A percentile compares a stretch with the other conserved stretches of the same genome.
Evolutionary conservation across 2,888 invertebrate genomes (phyloP).

Genomic region (Nephrocerus scutellatus): DNA sequence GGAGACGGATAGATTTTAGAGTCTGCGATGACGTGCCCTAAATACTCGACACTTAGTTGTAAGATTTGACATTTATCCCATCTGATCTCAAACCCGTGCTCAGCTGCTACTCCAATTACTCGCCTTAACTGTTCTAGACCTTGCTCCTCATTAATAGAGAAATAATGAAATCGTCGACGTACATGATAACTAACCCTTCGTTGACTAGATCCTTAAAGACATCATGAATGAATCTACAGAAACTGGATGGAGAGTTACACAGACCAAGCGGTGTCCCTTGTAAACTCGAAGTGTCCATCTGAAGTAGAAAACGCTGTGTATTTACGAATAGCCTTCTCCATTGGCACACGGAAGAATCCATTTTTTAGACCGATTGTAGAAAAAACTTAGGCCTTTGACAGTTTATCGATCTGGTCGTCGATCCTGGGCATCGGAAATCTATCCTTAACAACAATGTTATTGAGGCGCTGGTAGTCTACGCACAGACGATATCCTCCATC

Average conservation of each 20-base stretch:
- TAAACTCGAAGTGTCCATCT: too few species aligned
- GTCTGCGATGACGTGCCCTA: conserved; percentile 2
- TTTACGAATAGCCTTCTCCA: background rate
- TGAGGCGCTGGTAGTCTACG: conserved; percentile 6
- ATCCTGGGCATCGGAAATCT: conserved; percentile 6
- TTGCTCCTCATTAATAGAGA: conserved; percentile 1
- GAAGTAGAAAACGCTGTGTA: conserved; percentile 1
- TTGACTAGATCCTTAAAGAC: conserved; percentile 1
- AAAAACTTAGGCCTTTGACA: conserved; percentile 5
- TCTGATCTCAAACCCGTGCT: conserved; percentile 1
- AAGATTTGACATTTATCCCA: conserved; percentile 1
- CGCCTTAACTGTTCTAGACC: background rate
- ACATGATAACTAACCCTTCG: background rate
- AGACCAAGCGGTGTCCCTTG: conserved; percentile 1
- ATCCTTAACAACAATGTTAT: conserved; percentile 5
- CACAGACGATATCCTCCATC: conserved; percentile 5
- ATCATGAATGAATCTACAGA: background rate
- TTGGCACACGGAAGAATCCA: conserved; percentile 3
- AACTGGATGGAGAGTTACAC: conserved; percentile 2
- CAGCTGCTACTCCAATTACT: background rate
- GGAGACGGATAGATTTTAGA: conserved; percentile 2
- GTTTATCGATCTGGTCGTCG: conserved; percentile 4
- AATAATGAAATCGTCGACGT: conserved; percentile 7
- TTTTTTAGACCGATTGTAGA: conserved; percentile 4
- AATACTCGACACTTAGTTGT: conserved; percentile 1